Evolutionary conservation across 2,888 invertebrate genomes (phyloP).

Genomic region (Tetragonula carbonaria): DNA sequence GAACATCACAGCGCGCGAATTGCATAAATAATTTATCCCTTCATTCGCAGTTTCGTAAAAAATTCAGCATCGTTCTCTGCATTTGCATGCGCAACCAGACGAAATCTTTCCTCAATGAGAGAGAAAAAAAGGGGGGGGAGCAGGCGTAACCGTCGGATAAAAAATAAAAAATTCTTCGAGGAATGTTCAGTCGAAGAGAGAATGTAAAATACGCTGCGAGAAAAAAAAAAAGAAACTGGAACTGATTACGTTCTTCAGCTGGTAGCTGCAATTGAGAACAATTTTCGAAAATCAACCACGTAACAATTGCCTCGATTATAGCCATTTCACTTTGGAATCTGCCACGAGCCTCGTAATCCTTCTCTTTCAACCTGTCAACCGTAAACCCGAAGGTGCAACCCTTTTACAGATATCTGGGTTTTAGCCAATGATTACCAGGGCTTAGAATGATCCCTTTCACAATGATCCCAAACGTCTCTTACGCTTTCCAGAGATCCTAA

Average conservation of each 20-base stretch:
- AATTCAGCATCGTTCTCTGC: background rate
- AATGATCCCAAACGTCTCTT: constrained; percentile 20
- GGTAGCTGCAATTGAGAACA: background rate
- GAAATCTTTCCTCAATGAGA: background rate
- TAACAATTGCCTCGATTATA: constrained; percentile 65
- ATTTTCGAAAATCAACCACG: constrained; percentile 2
- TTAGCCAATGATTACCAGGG: constrained; percentile 66
- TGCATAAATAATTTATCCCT: background rate
- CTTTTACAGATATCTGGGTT: constrained; percentile 61
- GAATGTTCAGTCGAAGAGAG: background rate
- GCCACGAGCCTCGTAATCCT: constrained; percentile 69
- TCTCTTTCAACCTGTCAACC: constrained; percentile 57
- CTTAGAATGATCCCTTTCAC: constrained; percentile 63
- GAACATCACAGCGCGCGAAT: background rate
- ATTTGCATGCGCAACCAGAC: background rate
- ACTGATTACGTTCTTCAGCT: no score
- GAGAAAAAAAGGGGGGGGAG: background rate
- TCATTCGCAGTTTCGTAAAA: background rate
- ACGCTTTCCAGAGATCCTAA: constrained; percentile 1
- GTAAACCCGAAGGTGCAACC: constrained; percentile 63
- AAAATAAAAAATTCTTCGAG: background rate
- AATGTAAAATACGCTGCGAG: background rate
- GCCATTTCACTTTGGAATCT: constrained; percentile 58
- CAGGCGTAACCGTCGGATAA: background rate
- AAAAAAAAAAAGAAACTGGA: background rate